These are phyloP conservation scores for Apocrypta bakeri DNA, from an alignment of 1,140 invertebrate species.

Conservation along the genomic window DNA sequence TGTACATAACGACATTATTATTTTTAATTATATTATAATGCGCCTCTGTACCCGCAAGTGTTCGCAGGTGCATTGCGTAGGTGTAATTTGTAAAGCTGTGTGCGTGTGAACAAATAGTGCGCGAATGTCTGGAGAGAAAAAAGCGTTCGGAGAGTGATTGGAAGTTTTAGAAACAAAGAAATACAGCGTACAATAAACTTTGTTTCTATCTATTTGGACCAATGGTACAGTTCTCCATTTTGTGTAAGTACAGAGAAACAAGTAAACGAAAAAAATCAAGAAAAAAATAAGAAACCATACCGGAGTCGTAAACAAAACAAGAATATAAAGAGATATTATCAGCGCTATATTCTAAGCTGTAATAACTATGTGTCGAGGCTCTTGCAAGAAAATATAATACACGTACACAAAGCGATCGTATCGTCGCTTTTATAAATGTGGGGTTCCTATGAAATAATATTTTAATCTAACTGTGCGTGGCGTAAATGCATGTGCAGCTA, in stretches of 20 bases:
- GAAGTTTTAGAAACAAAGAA: not conserved
- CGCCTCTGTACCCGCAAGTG: not conserved
- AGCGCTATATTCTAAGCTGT: constrained; percentile 22
- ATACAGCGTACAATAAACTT: constrained; percentile 5
- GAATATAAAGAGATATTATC: not conserved
- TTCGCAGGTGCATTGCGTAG: not conserved
- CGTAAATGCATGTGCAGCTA: not conserved
- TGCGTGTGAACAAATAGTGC: constrained; percentile 28
- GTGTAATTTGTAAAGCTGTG: constrained; percentile 7
- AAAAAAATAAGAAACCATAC: not conserved
- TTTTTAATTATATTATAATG: constrained; percentile 19
- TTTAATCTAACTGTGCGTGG: constrained; percentile 15
- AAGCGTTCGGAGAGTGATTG: not conserved
- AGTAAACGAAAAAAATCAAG: constrained; percentile 9
- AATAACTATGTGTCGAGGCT: constrained; percentile 36
- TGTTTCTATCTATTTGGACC: constrained; percentile 48
- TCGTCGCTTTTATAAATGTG: constrained; percentile 41
- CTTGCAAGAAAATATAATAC: constrained; percentile 7
- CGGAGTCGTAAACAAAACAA: not conserved
- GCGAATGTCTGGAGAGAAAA: not conserved
- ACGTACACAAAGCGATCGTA: not conserved
- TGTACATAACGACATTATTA: not conserved
- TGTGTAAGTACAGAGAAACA: constrained; percentile 32
- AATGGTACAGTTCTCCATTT: constrained; percentile 30
- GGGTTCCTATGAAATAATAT: constrained; percentile 43